Percentiles rank a stretch among this genome's conserved stretches.
phyloP scores from a whole-genome alignment of 92 coral and sea anemone genomes.

The Bergia sp. region DNA sequence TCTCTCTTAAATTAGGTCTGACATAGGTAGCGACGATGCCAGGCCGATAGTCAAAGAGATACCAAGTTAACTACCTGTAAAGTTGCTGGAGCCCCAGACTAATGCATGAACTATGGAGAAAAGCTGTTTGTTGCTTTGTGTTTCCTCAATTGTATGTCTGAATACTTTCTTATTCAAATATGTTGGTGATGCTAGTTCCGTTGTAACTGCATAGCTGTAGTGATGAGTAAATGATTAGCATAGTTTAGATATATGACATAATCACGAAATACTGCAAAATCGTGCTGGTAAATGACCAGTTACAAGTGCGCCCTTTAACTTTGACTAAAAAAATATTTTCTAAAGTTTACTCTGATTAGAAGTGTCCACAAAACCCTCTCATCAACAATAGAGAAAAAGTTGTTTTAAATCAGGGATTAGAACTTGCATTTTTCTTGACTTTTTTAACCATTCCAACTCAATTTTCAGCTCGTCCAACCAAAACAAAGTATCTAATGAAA shows the following conservation, averaged over 20 bases:
- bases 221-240: neutral
- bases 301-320: neutral
- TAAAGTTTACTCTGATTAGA: too few species aligned
- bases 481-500: too few species aligned
- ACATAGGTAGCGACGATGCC: conserved; percentile 30
- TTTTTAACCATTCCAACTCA: too few species aligned
- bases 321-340: too few species aligned
- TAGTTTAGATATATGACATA: neutral
- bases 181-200: neutral
- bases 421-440: too few species aligned
- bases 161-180: neutral
- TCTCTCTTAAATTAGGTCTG: conserved; percentile 45
- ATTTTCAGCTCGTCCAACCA: too few species aligned
- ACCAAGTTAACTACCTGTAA: conserved; percentile 34
- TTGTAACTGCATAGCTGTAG: neutral
- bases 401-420: too few species aligned
- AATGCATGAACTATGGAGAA: conserved; percentile 37
- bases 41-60: conserved; percentile 43
- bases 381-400: too few species aligned
- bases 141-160: neutral
- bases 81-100: conserved; percentile 28
- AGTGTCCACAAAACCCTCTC: neutral
- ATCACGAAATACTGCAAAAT: neutral
- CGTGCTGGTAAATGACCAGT: neutral
- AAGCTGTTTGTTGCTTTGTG: conserved; percentile 24